A percentile compares a stretch with the other conserved stretches of the same genome.
Conservation (phyloP, 2,888 invertebrate genomes). For the Torymus texanus region DNA sequence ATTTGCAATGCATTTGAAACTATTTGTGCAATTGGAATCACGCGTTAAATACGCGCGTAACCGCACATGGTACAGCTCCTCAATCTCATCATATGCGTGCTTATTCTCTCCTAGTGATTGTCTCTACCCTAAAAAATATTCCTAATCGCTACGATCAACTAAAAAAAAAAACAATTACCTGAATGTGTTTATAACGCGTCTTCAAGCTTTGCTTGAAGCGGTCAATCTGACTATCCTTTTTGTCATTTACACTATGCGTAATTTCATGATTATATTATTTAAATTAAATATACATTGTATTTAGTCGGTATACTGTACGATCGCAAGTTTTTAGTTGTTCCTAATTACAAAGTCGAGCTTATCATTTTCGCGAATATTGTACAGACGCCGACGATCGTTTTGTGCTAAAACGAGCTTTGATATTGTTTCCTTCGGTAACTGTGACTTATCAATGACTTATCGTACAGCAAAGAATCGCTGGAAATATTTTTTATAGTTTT, state of each 20-base stretch:
- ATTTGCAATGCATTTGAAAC: no score
- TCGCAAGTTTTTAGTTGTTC: no score
- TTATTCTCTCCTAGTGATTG: conserved; percentile 20
- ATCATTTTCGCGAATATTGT: no score
- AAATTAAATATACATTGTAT: conserved; percentile 29
- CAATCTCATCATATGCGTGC: conserved; percentile 11
- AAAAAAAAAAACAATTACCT: background rate
- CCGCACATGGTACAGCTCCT: conserved; percentile 19
- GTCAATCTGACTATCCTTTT: background rate
- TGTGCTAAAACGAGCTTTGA: no score
- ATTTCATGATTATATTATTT: conserved; percentile 11
- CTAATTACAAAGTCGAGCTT: no score
- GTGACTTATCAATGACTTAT: no score
- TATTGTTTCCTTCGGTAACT: no score
- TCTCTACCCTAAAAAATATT: background rate
- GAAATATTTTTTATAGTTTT: no score
- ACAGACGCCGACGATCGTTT: no score
- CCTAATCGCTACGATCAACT: background rate
- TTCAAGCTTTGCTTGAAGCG: background rate
- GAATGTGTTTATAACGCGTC: background rate
- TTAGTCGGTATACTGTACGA: background rate
- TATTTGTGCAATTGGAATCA: no score
- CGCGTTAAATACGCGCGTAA: no score
- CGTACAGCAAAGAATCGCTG: no score
- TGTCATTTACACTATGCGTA: background rate